Evolutionary conservation across 2,113 vertebrate genomes (phyloP), one percentile per base, ranked within the genome.

Genomic region (Atherinomorus stipes): DNA sequence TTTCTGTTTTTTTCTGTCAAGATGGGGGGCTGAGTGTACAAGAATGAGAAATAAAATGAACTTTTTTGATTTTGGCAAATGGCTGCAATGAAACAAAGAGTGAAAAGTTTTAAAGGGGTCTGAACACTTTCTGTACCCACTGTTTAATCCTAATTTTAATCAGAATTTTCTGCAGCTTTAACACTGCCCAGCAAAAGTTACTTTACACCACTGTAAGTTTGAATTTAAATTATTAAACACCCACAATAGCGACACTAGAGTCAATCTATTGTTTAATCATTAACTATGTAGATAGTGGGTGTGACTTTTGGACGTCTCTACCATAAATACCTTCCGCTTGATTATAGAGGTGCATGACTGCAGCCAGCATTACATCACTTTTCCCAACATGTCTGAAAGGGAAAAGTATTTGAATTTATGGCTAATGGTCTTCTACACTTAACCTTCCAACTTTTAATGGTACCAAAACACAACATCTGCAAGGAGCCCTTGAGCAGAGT

Each of bases 261-360:
- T 70, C 22, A 62, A 47, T 42, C 18, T 45, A 3, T 67, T 67
- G 62, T 72, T 80, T 73, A 83, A 38, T 80, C 19, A 78, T 83
- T 78, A 80, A 82, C 66, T 18, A 31, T 2, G 18, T 23, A 58
- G 58, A 71, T 63, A 42, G 4, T 54, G 19, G 7, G 19, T 7
- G 7, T 67, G 72, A 52, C 71, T 63, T 68, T 78, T 52, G 34
- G 10, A 51, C 19, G 1, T 31, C 11, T 69, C 4, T 37, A 9
- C n/a, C 21, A 74, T 85, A 65, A 51, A 62, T 50, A 49, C 47
- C 21, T 26, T 37, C 28, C 19, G 25, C 37, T 15, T 49, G 13
- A 45, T 54, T 11, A 58, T 42, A 68, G 71, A 59, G 16, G 52
- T 40, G 25, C 1, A 49, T 61, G 15, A 57, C 50, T 34, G 12